A percentile compares a stretch with the other conserved stretches of the same genome.
Conservation (phyloP, 1,140 invertebrate species). For the Cryptotermes secundus region DNA sequence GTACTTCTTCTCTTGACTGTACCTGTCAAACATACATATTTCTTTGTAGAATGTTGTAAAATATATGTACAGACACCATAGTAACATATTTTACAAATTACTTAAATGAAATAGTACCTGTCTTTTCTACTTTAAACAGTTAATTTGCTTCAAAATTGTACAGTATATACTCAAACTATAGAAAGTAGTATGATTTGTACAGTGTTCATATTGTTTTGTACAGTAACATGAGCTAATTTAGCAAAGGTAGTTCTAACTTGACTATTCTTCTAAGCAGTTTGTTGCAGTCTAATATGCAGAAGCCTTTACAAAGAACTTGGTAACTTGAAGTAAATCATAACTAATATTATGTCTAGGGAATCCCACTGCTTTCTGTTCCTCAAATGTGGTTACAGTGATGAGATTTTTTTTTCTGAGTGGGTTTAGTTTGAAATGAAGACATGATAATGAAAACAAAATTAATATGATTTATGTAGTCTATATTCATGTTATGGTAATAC, state of each 20-base stretch:
- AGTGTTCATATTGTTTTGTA: neutral
- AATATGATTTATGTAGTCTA: too few relatives aligned
- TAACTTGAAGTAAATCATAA: neutral
- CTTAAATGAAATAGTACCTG: neutral
- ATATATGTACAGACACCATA: neutral
- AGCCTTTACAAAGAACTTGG: neutral
- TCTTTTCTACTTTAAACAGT: neutral
- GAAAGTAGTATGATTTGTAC: neutral
- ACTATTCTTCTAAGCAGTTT: conserved; percentile 19
- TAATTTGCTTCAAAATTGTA: neutral
- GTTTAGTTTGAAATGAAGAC: too few relatives aligned
- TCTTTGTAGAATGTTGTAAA: conserved; percentile 23
- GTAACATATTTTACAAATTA: neutral
- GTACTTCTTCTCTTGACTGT: neutral
- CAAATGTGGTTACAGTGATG: too few relatives aligned
- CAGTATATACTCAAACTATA: neutral
- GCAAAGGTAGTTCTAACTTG: conserved; percentile 9
- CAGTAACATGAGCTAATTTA: conserved; percentile 28
- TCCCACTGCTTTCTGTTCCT: too few relatives aligned
- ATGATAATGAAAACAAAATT: too few relatives aligned
- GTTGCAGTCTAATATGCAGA: conserved; percentile 22
- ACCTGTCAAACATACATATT: neutral
- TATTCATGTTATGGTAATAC: too few relatives aligned
- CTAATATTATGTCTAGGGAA: neutral
- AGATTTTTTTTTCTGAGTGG: too few relatives aligned